Evolutionary conservation across 2,888 invertebrate genomes (phyloP).

Genomic region (Andrena hattorfiana): DNA sequence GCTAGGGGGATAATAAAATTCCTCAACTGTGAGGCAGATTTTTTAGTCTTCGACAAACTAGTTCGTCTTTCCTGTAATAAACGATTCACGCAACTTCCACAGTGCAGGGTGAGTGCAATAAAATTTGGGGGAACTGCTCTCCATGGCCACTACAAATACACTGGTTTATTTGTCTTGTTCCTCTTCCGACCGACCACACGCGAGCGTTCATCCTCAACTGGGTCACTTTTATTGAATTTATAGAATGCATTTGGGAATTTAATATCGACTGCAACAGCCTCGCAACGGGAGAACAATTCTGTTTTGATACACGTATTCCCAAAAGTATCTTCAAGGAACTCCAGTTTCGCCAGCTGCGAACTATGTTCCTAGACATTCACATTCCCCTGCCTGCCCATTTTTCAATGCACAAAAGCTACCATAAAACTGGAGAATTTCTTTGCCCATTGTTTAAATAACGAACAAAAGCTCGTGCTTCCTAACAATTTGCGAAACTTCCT

Average conservation of each 20-base stretch:
- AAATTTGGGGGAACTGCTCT: conserved; percentile 24
- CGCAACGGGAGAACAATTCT: background rate
- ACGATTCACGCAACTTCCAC: background rate
- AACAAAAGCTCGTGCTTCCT: too few relatives aligned
- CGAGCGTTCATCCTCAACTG: conserved; percentile 19
- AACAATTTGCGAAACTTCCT: background rate
- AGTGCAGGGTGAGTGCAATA: conserved; percentile 4
- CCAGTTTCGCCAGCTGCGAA: too few relatives aligned
- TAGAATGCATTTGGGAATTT: conserved; percentile 27
- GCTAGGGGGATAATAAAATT: too few relatives aligned
- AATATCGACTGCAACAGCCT: background rate
- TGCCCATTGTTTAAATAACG: too few relatives aligned
- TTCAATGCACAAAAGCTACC: too few relatives aligned
- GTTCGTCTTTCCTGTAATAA: background rate
- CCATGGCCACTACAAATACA: background rate
- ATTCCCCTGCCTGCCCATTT: too few relatives aligned
- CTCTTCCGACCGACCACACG: conserved; percentile 6
- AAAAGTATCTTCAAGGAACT: background rate
- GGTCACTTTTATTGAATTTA: conserved; percentile 47
- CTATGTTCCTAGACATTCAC: too few relatives aligned
- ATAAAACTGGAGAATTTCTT: too few relatives aligned
- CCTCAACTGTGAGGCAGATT: background rate
- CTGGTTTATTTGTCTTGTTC: conserved; percentile 19
- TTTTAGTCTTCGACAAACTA: background rate
- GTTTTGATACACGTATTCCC: background rate